Evolutionary conservation across 1,140 invertebrate species (phyloP).

Genomic region (Schlechtendalia chinensis): DNA sequence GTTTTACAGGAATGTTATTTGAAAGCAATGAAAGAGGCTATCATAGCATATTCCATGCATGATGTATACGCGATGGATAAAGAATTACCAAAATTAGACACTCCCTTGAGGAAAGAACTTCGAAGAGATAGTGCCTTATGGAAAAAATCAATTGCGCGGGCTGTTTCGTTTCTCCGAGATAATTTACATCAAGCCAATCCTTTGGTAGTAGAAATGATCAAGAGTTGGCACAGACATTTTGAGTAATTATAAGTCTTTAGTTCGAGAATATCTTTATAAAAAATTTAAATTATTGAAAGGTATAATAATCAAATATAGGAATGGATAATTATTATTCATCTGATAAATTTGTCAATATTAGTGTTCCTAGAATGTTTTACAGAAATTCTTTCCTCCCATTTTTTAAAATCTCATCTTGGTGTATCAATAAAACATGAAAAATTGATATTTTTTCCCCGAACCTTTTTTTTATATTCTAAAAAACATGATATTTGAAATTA

Average conservation of each 20-base stretch:
- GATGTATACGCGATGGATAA: slow-evolving; percentile 1
- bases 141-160: slow-evolving; percentile 27
- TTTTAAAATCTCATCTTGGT: no score
- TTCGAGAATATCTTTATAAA: no score
- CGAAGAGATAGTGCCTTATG: slow-evolving; percentile 15
- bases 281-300: no score
- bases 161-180: slow-evolving; percentile 16
- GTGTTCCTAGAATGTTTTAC: no score
- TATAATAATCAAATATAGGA: no score
- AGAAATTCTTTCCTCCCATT: no score
- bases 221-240: slow-evolving; percentile 31
- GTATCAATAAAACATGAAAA: background rate
- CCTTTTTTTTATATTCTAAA: background rate
- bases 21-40: slow-evolving; percentile 38
- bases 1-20: slow-evolving; percentile 39
- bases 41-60: slow-evolving; percentile 1
- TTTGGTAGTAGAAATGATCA: slow-evolving; percentile 40
- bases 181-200: slow-evolving; percentile 40
- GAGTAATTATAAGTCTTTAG: slow-evolving; percentile 2
- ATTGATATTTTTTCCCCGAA: background rate
- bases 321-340: no score
- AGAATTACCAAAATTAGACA: slow-evolving; percentile 12
- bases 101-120: slow-evolving; percentile 37
- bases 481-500: no score
- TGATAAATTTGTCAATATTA: no score